Evolutionary conservation across 2,797 vertebrate species (phyloP).

Genomic region (Cygnus olor): DNA sequence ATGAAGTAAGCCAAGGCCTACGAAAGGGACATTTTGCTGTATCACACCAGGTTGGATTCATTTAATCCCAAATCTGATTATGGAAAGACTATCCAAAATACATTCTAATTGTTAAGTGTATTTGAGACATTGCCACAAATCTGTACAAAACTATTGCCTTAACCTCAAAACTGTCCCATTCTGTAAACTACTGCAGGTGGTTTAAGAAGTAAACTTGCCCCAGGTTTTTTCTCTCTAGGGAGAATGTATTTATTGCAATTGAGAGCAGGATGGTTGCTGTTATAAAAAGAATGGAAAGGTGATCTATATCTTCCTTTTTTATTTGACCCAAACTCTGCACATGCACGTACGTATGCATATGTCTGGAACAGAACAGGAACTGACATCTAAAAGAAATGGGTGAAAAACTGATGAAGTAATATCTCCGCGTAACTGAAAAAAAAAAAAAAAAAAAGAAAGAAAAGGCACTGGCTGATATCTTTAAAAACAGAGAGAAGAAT

Average conservation of each 20-base stretch:
- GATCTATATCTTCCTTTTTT: not conserved
- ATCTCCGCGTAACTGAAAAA: accelerated
- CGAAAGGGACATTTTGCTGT: not conserved
- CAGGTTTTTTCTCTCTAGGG: not conserved
- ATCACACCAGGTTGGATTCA: not conserved
- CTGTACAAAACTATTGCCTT: not conserved
- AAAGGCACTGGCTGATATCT: not conserved
- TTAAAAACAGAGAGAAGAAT: not conserved
- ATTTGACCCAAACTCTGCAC: not conserved
- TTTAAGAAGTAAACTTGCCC: not conserved
- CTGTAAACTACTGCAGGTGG: not conserved
- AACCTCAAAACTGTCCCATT: not conserved
- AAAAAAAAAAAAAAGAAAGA: not conserved
- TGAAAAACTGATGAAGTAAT: not conserved
- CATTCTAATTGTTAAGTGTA: not conserved
- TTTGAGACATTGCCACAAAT: not conserved
- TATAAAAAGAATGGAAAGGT: not conserved
- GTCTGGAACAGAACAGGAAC: not conserved
- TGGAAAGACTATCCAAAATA: not conserved
- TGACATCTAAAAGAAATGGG: not conserved
- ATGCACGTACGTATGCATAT: not conserved
- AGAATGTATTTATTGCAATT: not conserved
- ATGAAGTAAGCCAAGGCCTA: not conserved
- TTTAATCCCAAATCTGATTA: not conserved
- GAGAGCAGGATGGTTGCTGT: not conserved